phyloP scores from a whole-genome alignment of 2,113 vertebrate genomes.

The Ophthalmolycus amberensis region DNA sequence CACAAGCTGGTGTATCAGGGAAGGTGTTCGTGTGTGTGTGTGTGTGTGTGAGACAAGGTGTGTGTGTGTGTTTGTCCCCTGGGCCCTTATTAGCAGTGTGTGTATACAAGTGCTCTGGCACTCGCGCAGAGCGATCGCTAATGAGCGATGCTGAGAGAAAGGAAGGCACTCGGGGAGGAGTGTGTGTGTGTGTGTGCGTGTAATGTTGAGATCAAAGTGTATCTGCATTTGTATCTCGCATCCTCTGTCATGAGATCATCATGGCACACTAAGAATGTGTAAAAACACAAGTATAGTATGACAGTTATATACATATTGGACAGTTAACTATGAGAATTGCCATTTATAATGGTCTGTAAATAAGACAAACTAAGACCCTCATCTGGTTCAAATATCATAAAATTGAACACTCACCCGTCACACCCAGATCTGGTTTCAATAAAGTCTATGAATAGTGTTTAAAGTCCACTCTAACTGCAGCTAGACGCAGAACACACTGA shows the following conservation, averaged over 20 bases:
- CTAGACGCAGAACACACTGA: background rate
- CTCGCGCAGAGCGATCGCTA: slow-evolving; percentile 55
- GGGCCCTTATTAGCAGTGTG: slow-evolving; percentile 63
- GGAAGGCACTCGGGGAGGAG: too few species aligned
- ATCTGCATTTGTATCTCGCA: too few species aligned
- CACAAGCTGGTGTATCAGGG: slow-evolving; percentile 19
- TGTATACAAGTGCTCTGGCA: slow-evolving; percentile 52
- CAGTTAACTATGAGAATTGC: background rate
- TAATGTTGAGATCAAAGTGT: too few species aligned
- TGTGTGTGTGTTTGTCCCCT: slow-evolving; percentile 3
- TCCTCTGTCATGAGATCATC: too few species aligned
- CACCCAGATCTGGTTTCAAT: slow-evolving; percentile 25
- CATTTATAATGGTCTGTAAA: background rate
- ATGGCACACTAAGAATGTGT: too few species aligned
- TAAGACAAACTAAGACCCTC: background rate
- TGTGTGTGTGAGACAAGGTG: background rate
- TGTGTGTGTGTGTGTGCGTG: too few species aligned
- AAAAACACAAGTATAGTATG: background rate
- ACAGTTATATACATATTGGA: background rate
- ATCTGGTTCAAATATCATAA: slow-evolving; percentile 1
- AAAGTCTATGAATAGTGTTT: slow-evolving; percentile 29
- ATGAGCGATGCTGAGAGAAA: slow-evolving; percentile 61
- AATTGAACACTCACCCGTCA: background rate
- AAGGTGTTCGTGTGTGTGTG: background rate
- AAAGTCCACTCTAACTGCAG: slow-evolving; percentile 10